Conservation (phyloP, 2,888 invertebrate species). For the Cyaniris semiargus region DNA sequence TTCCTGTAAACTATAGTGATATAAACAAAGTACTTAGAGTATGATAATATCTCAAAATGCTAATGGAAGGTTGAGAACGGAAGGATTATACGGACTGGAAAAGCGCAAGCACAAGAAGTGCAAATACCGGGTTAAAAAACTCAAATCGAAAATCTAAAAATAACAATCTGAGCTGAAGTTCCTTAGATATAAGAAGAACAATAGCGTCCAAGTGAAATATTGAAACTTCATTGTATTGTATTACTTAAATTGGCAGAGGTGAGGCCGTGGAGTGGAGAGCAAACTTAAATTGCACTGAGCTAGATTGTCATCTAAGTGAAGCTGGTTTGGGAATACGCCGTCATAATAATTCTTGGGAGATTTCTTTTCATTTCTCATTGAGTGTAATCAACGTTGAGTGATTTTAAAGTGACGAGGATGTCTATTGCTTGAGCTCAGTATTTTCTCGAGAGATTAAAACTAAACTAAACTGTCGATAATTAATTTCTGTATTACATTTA, state of each 20-base stretch:
- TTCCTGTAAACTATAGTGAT: background rate
- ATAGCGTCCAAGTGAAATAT: conserved; percentile 23
- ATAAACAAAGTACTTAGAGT: background rate
- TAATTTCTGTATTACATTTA: no score
- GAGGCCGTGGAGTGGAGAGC: conserved; percentile 49
- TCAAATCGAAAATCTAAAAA: background rate
- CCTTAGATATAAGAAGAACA: background rate
- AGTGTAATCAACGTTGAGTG: conserved; percentile 11
- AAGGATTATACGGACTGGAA: background rate
- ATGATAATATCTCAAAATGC: background rate
- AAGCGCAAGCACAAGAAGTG: background rate
- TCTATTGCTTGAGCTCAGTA: background rate
- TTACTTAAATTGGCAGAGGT: conserved; percentile 54
- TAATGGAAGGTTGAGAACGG: background rate
- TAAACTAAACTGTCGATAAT: no score
- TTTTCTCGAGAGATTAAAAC: background rate
- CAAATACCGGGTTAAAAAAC: background rate
- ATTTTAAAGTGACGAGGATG: background rate
- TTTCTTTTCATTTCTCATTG: conserved; percentile 29
- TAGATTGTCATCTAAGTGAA: conserved; percentile 53
- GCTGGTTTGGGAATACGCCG: conserved; percentile 42
- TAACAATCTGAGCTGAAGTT: background rate
- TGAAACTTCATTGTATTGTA: conserved; percentile 41
- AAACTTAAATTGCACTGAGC: conserved; percentile 55
- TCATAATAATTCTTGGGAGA: conserved; percentile 36